Evolutionary conservation across 2,113 vertebrate species (phyloP), one percentile per base, ranked within the genome.

Genomic region (Peromyscus californicus): DNA sequence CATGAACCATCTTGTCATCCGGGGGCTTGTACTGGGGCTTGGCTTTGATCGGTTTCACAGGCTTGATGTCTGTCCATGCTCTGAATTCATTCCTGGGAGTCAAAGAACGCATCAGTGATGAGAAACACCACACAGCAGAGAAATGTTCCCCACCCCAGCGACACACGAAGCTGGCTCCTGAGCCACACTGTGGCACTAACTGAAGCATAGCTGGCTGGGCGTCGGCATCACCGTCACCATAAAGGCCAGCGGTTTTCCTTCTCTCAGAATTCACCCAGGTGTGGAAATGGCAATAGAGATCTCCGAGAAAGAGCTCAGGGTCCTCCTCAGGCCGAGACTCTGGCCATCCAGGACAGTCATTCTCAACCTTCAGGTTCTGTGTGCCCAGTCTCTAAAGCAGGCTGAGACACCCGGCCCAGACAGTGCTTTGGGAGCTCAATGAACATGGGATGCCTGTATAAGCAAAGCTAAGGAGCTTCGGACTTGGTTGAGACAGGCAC

Each of bases 11-110:
- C 97, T 99, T 99, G 93, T 98, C 99, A 7, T 99, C 99, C 0
- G 99, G 99, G 0, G 99, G 99, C 69, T 99, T 98, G 98, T 99
- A 99, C 98, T 99, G 99, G 89, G 99, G 97, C 98, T 98, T 99
- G 1, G 99, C 99, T 96, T 99, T 99, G 97, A 99, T 99, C 42
- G 99, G 98, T 95, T 99, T 99, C 75, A 98, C 98, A 0, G 99
- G 99, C 97, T 99, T 99, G 97, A 99, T 98, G 0, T 99, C 99
- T 51, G 99, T 98, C 99, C 99, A 99, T 12, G 99, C 99, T 98
- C 99, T 99, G 98, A 99, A 99, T 98, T 99, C 99, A 0, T 99
- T 99, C 98, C 99, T 99, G 98, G 84, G 63, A 83, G 95, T 96
- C 86, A 98, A 95, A 97, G 93, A 97, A 48, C 21, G 9, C 29